Conservation (phyloP, 2,113 vertebrate species). For the Eulacestoma nigropectus region DNA sequence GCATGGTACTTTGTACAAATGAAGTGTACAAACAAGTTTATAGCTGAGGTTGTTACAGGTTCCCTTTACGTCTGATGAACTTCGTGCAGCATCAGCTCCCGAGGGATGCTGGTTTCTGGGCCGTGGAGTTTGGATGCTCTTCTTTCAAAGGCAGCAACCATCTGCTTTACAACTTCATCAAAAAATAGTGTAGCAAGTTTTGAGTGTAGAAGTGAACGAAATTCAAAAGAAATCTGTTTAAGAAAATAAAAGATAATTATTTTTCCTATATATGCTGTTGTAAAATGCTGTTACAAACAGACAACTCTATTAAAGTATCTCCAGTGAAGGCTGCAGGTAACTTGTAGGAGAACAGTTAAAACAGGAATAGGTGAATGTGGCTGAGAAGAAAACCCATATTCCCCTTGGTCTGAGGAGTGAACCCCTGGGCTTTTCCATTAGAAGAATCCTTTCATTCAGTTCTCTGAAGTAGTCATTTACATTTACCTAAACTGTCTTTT, state of each 20-base stretch:
- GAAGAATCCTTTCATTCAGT: neutral
- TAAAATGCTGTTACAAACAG: neutral
- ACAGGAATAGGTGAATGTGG: neutral
- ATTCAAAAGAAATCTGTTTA: constrained; percentile 91
- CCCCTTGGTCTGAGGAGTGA: neutral
- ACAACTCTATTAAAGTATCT: neutral
- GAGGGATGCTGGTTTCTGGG: constrained; percentile 86
- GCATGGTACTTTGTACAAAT: neutral
- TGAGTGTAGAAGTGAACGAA: constrained; percentile 92
- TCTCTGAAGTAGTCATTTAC: neutral
- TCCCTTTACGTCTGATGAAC: constrained; percentile 83
- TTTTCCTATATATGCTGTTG: neutral
- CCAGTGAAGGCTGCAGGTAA: neutral
- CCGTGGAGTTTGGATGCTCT: constrained; percentile 82
- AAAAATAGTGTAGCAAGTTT: constrained; percentile 90
- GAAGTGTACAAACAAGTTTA: neutral
- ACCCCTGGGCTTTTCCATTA: neutral
- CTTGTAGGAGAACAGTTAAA: neutral
- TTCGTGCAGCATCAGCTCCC: constrained; percentile 91
- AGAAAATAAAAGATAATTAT: neutral
- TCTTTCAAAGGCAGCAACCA: constrained; percentile 90
- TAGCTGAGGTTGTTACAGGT: neutral
- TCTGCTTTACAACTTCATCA: constrained; percentile 95
- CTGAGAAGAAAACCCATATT: neutral
- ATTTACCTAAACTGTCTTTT: neutral